Evolutionary conservation across 2,888 invertebrate species (phyloP).

Genomic region (Pyrrhia umbra): DNA sequence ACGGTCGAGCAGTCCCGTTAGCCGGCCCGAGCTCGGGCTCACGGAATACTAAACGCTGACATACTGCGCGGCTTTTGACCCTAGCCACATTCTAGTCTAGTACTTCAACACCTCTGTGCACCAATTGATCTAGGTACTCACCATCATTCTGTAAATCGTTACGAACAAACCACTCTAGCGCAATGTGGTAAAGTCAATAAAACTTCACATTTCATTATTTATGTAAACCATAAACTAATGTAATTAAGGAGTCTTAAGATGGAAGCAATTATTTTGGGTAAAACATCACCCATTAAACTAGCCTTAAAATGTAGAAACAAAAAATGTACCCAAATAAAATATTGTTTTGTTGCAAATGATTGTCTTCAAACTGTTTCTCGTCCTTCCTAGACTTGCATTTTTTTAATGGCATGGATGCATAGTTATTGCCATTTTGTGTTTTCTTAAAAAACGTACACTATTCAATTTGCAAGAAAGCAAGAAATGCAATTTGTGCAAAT

Average conservation of each 20-base stretch:
- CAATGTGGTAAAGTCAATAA: not conserved
- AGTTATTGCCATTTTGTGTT: slow-evolving; percentile 51
- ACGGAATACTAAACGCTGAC: slow-evolving; percentile 90
- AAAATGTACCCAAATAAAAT: slow-evolving; percentile 48
- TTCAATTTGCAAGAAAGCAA: slow-evolving; percentile 71
- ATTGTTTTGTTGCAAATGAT: slow-evolving; percentile 42
- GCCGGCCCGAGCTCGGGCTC: slow-evolving; percentile 83
- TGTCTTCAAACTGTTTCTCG: slow-evolving; percentile 56
- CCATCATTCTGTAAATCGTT: slow-evolving; percentile 49
- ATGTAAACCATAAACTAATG: slow-evolving; percentile 22
- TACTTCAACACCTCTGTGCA: slow-evolving; percentile 83
- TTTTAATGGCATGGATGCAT: slow-evolving; percentile 64
- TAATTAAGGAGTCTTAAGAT: not conserved
- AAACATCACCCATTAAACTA: slow-evolving; percentile 22
- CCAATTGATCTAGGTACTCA: slow-evolving; percentile 70
- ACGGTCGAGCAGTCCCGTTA: slow-evolving; percentile 86
- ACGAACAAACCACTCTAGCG: slow-evolving; percentile 18
- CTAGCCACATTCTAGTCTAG: slow-evolving; percentile 88
- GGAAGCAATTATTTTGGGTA: slow-evolving; percentile 12
- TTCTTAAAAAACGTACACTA: slow-evolving; percentile 64
- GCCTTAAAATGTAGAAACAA: slow-evolving; percentile 44
- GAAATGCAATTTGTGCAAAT: slow-evolving; percentile 84
- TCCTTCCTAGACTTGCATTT: slow-evolving; percentile 74
- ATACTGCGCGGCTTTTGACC: slow-evolving; percentile 90
- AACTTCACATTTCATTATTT: not conserved